Base-by-base conservation (phyloP, 2,797 vertebrate species). In the Thunnus albacares region DNA sequence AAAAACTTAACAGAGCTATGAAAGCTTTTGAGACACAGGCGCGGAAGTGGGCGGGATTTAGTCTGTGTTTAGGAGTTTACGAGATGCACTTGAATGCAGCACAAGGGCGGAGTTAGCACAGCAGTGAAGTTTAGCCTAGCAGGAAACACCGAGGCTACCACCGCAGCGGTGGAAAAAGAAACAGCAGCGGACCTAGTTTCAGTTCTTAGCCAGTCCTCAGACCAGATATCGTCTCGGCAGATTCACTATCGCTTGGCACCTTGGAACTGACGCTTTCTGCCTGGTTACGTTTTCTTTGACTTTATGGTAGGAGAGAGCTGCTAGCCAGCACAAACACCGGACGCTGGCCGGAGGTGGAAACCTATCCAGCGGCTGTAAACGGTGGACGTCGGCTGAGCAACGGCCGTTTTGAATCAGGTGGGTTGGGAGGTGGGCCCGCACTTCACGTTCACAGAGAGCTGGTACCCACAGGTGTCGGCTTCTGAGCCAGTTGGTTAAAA, bases 361-460 rank as follows among this genome's bases (percentile, higher is more conserved):
- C 79, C 49, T 59, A n/a, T 64, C 67, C 70, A 79, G 68, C 74
- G 76, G 68, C 82, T 70, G 72, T 70, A n/a, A 82, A 87, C 87
- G 80, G 90, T 82, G 92, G 83, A 88, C 81, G 43, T 79, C 86
- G 63, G 80, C 75, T 71, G 84, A 86, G 90, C 77, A 51, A 84
- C 90, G 91, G 83, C 80, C 83, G 91, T 78, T 86, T 71, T 38
- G 80, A 91, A 85, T 89, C 94, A 96, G 95, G 95, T 96, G 94
- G 92, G 95, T 93, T 26, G 56, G 78, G 74, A 84, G 82, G 79
- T 76, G 79, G 90, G 91, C 89, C 92, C 91, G 60, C 53, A 52
- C 26, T 53, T 47, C 26, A 41, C 71, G 35, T 35, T 26, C 15
- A 45, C 58, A 68, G 9, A 56, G 62, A 58, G 62, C 64, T 75